These are phyloP conservation scores for Leptopilina myrica DNA, from an alignment of 2,888 invertebrate genomes.

Conservation along the genomic window DNA sequence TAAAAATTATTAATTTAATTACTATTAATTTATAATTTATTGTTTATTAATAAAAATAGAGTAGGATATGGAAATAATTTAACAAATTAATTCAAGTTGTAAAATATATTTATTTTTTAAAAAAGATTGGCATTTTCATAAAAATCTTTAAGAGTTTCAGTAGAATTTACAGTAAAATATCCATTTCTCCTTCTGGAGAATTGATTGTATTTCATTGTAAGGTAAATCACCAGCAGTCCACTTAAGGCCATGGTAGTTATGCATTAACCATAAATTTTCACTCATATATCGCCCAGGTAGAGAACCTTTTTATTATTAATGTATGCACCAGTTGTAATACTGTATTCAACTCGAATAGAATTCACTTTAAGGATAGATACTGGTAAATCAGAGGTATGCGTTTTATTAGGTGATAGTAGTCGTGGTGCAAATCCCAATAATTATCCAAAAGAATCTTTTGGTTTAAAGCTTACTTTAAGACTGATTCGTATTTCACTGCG, in stretches of 20 bases:
- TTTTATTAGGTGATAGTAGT: not conserved
- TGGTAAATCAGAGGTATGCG: too few relatives aligned
- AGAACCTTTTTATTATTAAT: not conserved
- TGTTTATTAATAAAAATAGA: not conserved
- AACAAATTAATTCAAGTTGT: not conserved
- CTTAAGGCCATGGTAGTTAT: conserved; percentile 8
- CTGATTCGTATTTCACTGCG: not conserved
- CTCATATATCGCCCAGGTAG: conserved; percentile 35
- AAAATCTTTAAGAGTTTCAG: not conserved
- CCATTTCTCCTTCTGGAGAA: too few relatives aligned
- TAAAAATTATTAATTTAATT: too few relatives aligned
- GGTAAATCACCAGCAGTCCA: conserved; percentile 19
- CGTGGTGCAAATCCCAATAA: not conserved
- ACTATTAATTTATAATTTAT: too few relatives aligned
- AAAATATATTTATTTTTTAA: not conserved
- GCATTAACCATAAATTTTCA: conserved; percentile 31
- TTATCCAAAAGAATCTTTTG: not conserved
- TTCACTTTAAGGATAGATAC: too few relatives aligned
- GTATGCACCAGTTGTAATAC: too few relatives aligned
- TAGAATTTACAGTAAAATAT: conserved; percentile 4
- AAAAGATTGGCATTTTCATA: conserved; percentile 1
- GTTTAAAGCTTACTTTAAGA: not conserved
- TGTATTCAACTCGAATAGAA: too few relatives aligned
- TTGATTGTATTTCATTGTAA: not conserved
- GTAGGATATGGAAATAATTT: not conserved